phyloP scores from a whole-genome alignment of 2,888 invertebrate species.

The Nephrocerus scutellatus region DNA sequence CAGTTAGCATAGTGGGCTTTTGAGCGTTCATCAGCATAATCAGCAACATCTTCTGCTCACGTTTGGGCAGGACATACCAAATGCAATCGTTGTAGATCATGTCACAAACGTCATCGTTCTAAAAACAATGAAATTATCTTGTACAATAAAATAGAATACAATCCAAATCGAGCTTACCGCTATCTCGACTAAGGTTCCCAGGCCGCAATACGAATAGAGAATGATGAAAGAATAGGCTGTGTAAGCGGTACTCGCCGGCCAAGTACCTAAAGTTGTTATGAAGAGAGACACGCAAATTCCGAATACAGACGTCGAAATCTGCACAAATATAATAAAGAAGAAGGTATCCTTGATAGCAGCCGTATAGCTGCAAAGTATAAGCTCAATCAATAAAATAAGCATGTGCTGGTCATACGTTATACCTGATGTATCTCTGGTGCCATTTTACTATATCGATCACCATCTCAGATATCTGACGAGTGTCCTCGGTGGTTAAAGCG shows the following conservation, averaged over 20 bases:
- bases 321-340: constrained; percentile 26
- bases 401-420: too few relatives aligned
- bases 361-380: constrained; percentile 21
- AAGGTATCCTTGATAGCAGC: constrained; percentile 22
- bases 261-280: constrained; percentile 26
- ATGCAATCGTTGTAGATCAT: constrained; percentile 25
- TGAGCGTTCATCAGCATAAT: constrained; percentile 29
- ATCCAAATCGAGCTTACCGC: constrained; percentile 24
- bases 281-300: constrained; percentile 28
- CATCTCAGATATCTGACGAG: too few relatives aligned
- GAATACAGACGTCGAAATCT: constrained; percentile 22
- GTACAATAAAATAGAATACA: too few relatives aligned
- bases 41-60: constrained; percentile 24
- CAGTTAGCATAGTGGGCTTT: constrained; percentile 16
- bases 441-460: too few relatives aligned
- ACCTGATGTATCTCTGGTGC: too few relatives aligned
- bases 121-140: not conserved
- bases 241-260: constrained; percentile 31
- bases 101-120: constrained; percentile 26
- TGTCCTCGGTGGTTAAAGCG: too few relatives aligned
- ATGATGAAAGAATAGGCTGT: constrained; percentile 20
- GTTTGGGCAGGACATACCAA: constrained; percentile 27
- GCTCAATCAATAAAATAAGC: too few relatives aligned
- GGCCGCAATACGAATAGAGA: constrained; percentile 31
- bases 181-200: constrained; percentile 31